Conservation (phyloP, 2,888 invertebrate species). For the Heliconius cydno region DNA sequence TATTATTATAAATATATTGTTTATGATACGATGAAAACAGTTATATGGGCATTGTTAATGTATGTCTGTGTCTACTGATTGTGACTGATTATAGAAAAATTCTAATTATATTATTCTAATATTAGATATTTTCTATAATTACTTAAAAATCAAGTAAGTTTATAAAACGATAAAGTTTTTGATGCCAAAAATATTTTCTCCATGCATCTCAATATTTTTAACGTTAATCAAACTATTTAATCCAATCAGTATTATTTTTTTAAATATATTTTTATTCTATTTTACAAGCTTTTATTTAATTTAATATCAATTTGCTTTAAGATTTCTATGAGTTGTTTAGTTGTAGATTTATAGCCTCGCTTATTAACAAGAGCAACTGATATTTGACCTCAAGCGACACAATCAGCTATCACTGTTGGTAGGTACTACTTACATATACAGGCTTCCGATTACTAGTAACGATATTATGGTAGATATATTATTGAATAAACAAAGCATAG, state of each 20-base stretch:
- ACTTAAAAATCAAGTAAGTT: too few relatives aligned
- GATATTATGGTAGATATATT: neutral
- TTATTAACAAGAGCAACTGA: neutral
- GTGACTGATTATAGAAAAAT: neutral
- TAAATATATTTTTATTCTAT: neutral
- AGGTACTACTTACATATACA: neutral
- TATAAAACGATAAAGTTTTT: too few relatives aligned
- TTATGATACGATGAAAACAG: neutral
- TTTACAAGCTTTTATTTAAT: neutral
- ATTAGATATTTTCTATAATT: too few relatives aligned
- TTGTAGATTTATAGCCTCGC: neutral
- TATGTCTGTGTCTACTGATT: neutral
- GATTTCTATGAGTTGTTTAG: neutral
- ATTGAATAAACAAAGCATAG: too few relatives aligned
- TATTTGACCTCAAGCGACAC: conserved; percentile 9
- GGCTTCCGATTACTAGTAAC: neutral
- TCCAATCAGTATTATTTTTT: too few relatives aligned
- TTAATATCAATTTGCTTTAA: neutral
- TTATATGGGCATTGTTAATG: neutral
- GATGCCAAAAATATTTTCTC: too few relatives aligned
- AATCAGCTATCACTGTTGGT: conserved; percentile 2
- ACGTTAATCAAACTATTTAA: too few relatives aligned
- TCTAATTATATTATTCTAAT: too few relatives aligned
- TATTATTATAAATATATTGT: neutral
- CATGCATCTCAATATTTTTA: too few relatives aligned